Base-by-base conservation (phyloP, 2,113 vertebrate genomes). In the Enhydra lutris region DNA sequence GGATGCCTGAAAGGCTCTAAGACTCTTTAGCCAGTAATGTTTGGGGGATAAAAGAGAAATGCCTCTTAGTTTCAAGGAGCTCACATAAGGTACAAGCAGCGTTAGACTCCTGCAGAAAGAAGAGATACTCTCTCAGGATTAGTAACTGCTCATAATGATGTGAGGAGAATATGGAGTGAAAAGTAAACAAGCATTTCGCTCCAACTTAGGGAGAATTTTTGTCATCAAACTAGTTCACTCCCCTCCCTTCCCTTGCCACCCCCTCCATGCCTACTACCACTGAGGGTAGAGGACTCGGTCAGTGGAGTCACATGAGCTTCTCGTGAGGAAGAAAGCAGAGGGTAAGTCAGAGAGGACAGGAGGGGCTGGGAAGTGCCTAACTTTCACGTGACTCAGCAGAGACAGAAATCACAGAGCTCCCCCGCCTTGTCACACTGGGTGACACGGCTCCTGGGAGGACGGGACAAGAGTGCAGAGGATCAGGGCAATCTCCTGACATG, bases 401-500 rank as follows among this genome's bases (percentile, higher is more conserved):
- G 69, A 42, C 0, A 42, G 61, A 52, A 93, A 87, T 29, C 47
- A 7, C 3, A 36, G 42, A 69, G 73, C 47, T 26, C 13, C 20
- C 71, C 57, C 42, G 39, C 81, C 65, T 65, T n/a, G 50, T 29
- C 9, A n/a, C 59, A 85, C 45, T 59, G 61, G 21, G 39, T 6
- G 11, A 67, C 55, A 59, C 7, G 67, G 47, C 50, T 83, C 13
- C 57, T 14, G 26, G n/a, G 57, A 69, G 57, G 73, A 42, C 71
- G 61, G 36, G 31, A 26, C 3, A 9, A 67, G 14, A 39, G 69
- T 50, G 47, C 52, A 15, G n/a, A 92, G 63, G 52, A 79, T 94
- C 94, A 89, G 91, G 31, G 63, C 74, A 97, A 81, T 79, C 95
- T 95, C 88, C 92, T 45, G 42, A 94, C 95, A 84, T 0, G 0